Evolutionary conservation across 2,888 invertebrate species (phyloP), one percentile per base, ranked within the genome.

Genomic region (Alitta virens): DNA sequence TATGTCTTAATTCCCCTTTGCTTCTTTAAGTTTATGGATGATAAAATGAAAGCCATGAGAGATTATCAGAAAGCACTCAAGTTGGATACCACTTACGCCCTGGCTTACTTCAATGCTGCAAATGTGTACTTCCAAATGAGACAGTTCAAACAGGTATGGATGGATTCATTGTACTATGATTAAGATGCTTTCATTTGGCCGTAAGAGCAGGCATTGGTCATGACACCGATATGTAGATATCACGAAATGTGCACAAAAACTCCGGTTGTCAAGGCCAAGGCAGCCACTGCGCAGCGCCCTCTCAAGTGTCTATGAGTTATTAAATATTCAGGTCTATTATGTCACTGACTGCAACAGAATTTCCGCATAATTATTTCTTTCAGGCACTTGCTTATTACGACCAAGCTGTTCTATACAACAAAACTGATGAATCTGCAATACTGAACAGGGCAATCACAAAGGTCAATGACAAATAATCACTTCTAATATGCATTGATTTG

Each of bases 91-190:
- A 72, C 68, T 5, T 81, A 80, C 63, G 68, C 79, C 2, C 70
- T 82, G 60, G 81, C 82, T 18, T 80, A 80, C 73, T 82, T 78
- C 72, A 82, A 82, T 69, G 79, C 80, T 52, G 82, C 74, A 24
- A 82, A 81, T 69, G 72, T 82, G 26, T 80, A 80, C 71, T 79
- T 81, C 74, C 76, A 78, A 60, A 73, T 72, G 9, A 67, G 78
- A 43, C 80, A 80, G 64, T 81, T 78, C 66, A 73, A 72, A 66
- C 78, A 79, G 77, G 80, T 78, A 53, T 59, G 52, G 12, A 9
- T 7, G n/a, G n/a, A n/a, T n/a, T n/a, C n/a, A n/a, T n/a, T n/a
- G n/a, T n/a, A n/a, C n/a, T n/a, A n/a, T n/a, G n/a, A n/a, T n/a
- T n/a, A n/a, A n/a, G n/a, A n/a, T n/a, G n/a, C n/a, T n/a, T n/a